Evolutionary conservation across 1,140 invertebrate species (phyloP).

Genomic region (Achatina immaculata): DNA sequence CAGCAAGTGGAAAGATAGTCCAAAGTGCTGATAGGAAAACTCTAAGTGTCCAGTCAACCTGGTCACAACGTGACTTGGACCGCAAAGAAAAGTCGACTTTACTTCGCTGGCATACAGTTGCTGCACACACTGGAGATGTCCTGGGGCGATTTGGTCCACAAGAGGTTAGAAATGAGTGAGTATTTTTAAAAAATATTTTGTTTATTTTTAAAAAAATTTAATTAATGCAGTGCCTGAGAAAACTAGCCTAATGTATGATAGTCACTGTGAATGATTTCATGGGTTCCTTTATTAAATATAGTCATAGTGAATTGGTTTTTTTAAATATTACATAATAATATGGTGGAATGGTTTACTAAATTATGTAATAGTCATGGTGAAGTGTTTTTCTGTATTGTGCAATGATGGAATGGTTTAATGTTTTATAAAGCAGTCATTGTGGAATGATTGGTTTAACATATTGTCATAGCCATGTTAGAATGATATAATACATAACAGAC

Average conservation of each 20-base stretch:
- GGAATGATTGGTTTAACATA: too few species aligned
- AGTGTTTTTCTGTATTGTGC: too few species aligned
- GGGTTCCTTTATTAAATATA: background rate
- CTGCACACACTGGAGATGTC: conserved; percentile 25
- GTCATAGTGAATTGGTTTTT: background rate
- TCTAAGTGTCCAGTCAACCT: conserved; percentile 42
- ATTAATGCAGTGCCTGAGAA: background rate
- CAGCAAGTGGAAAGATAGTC: conserved; percentile 40
- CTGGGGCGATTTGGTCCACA: conserved; percentile 27
- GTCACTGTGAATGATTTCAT: background rate
- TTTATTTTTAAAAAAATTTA: conserved; percentile 13
- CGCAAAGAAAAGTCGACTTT: conserved; percentile 57
- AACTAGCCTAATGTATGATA: background rate
- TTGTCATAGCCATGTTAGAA: too few species aligned
- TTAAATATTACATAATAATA: background rate
- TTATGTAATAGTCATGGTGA: background rate
- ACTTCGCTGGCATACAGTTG: conserved; percentile 45
- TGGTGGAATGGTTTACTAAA: background rate
- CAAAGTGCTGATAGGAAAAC: conserved; percentile 36
- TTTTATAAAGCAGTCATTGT: too few species aligned
- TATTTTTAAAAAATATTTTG: conserved; percentile 9
- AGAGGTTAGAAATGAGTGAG: conserved; percentile 48
- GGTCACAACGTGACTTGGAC: conserved; percentile 60
- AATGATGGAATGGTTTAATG: too few species aligned
- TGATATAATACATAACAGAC: too few species aligned